Conservation (phyloP, 2,113 vertebrate species). For the Canis aureus region DNA sequence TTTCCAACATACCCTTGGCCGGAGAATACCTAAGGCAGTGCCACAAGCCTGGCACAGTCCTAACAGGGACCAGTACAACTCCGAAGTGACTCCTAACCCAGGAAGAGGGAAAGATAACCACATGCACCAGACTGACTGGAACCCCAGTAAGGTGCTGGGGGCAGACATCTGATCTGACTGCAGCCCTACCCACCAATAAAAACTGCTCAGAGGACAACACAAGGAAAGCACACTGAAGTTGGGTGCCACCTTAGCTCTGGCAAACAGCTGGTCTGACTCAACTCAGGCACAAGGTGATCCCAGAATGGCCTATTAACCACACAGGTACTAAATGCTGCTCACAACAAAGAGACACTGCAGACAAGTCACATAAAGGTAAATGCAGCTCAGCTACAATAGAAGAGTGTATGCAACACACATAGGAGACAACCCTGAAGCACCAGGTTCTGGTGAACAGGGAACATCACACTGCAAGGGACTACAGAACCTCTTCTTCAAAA, state of each 20-base stretch:
- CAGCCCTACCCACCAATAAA: neutral
- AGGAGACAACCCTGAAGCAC: neutral
- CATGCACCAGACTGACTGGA: neutral
- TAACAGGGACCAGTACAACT: neutral
- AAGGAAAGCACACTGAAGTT: neutral
- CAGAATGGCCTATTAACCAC: neutral
- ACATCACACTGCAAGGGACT: neutral
- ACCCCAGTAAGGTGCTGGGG: neutral
- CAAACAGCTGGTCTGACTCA: neutral
- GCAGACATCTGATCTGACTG: neutral
- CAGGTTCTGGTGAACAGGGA: neutral
- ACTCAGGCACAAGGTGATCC: neutral
- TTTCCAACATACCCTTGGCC: neutral
- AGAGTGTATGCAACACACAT: neutral
- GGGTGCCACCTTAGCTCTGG: neutral
- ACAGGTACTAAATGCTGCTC: neutral
- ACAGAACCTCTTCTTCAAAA: neutral
- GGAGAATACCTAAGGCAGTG: neutral
- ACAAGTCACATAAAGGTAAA: neutral
- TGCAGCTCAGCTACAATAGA: neutral
- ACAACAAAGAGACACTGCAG: neutral
- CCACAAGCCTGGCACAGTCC: neutral
- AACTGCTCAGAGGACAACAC: neutral
- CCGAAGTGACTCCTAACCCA: neutral
- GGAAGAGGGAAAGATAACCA: neutral